A percentile compares a stretch with the other conserved stretches of the same genome.
Conservation (phyloP, 2,113 vertebrate genomes). For the Mesitornis unicolor region DNA sequence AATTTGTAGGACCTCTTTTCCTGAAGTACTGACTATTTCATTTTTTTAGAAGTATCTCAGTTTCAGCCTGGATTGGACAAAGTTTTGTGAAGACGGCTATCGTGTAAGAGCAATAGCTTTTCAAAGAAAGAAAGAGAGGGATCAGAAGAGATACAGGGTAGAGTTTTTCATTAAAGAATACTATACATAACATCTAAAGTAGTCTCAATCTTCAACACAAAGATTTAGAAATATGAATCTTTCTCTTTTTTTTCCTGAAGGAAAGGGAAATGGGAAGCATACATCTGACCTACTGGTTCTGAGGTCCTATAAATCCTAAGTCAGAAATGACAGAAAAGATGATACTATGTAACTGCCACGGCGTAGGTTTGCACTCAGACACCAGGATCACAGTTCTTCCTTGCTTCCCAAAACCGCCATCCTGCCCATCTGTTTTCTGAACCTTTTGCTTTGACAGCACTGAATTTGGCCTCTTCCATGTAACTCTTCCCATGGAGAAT, state of each 20-base stretch:
- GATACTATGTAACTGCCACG: background rate
- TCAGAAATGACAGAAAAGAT: slow-evolving; percentile 6
- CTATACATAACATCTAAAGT: background rate
- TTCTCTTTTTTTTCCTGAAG: background rate
- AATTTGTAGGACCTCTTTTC: background rate
- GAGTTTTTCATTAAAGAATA: background rate
- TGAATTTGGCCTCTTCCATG: background rate
- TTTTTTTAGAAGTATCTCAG: background rate
- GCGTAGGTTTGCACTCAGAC: slow-evolving; percentile 13
- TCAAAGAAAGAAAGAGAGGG: background rate
- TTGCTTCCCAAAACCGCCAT: slow-evolving; percentile 9
- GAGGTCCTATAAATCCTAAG: background rate
- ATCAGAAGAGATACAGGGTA: background rate
- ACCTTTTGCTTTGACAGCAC: background rate
- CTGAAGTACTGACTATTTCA: background rate
- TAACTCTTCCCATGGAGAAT: background rate
- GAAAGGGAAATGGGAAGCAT: background rate
- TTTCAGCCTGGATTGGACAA: background rate
- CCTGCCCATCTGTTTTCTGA: slow-evolving; percentile 32
- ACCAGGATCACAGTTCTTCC: background rate
- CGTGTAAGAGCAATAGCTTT: background rate
- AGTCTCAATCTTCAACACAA: background rate
- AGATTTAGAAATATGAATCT: background rate
- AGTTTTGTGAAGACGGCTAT: background rate
- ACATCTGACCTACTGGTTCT: background rate